Evolutionary conservation across 2,888 invertebrate species (phyloP), one percentile per base, ranked within the genome.

Genomic region (Spicauda simplicius): DNA sequence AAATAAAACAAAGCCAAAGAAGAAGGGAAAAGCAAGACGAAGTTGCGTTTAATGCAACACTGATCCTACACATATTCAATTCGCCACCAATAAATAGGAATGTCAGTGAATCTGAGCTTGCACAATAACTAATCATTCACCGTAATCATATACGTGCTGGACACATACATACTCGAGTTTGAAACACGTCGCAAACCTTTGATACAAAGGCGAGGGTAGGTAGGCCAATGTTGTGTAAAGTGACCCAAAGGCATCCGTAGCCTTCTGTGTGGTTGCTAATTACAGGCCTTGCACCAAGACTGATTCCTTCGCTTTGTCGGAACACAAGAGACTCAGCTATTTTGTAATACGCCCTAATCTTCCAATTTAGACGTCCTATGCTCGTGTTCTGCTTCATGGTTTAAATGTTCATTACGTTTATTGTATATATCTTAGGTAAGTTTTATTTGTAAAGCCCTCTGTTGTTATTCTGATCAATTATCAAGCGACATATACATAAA

Each of bases 321-420:
- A 45, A 56, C 61, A 67, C 67, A 60, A 60, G 61, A 67, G 66
- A 66, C 66, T 60, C 41, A 59, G 61, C 67, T 56, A 61, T 61
- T 67, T 61, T 67, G 67, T 67, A 61, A 67, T 67, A 67, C 61
- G 50, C 56, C 61, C 67, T 67, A 67, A 67, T 67, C 67, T 67
- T 56, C 61, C 67, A 67, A 67, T 67, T 67, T 67, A 56, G 54
- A 54, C 65, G 45, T 66, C 60, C 50, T 55, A 30, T 19, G 18
- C 25, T 33, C 63, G 50, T 16, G 52, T 45, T 59, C 59, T 59
- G 59, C 65, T 65, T 45, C 52, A 45, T 25, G 58, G 41, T 59
- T 65, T 59, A 54, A 48, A 59, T 50, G 18, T 50, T 10, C 18
- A 50, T 50, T 18, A 10, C 18, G 50, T n/a, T 6, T 16, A n/a